Evolutionary conservation across 2,113 vertebrate genomes (phyloP), one percentile per base, ranked within the genome.

Genomic region (Vimba vimba): DNA sequence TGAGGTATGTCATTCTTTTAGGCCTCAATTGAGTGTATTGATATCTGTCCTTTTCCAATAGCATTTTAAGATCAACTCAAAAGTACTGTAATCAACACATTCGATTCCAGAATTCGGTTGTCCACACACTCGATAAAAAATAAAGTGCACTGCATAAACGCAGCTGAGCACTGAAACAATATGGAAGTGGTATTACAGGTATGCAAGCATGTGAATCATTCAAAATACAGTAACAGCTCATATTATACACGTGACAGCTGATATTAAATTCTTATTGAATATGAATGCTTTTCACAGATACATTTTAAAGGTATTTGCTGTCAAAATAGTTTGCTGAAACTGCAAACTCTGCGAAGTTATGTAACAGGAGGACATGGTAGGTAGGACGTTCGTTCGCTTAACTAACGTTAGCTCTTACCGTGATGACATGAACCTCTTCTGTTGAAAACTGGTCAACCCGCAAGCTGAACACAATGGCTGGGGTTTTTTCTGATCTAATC

Each of bases 361-460:
- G 33, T 15, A 79, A 85, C 15, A 23, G 15, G 12, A 85, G 85
- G 36, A 73, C 68, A 39, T 25, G 45, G 23, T 39, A 79, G 76
- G 62, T 39, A 79, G 76, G 62, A 59, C 64, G 55, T 60, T 27
- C 1, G 55, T 60, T 45, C 2, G 87, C 86, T 89, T 86, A 43
- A 77, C 12, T 79, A 47, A 39, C 6, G 23, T 47, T 43, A 66
- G 86, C 50, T 73, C 93, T 94, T 94, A 95, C 95, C 95, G 93
- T 91, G 95, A 95, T 47, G 95, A 94, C 92, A 95, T 93, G 75
- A 93, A 93, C 87, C 94, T 91, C 82, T 50, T 89, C 87, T 89
- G 94, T 82, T 93, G 94, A 6, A 89, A 69, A 0, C 80, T 87
- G 50, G 88, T 2, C 82, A 93, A 50, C 0, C 91, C 90, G 27